A percentile compares a stretch with the other conserved stretches of the same genome.
These are phyloP conservation scores for Pachymerium ferrugineum DNA, from an alignment of 2,888 invertebrate genomes.

Conservation along the genomic window DNA sequence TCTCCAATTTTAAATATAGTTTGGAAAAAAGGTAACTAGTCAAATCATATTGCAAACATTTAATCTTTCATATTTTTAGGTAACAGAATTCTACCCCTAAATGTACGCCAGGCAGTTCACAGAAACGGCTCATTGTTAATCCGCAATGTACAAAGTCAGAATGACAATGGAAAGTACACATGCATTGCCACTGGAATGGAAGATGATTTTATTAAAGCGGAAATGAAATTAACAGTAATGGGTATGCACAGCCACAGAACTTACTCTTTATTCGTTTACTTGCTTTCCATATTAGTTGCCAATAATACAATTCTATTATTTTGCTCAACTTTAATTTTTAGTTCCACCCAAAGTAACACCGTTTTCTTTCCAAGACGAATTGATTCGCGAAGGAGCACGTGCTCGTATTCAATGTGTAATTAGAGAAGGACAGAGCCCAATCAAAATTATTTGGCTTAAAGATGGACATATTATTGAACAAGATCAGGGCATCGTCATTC, in stretches of 20 bases:
- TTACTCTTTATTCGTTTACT: background rate
- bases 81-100: background rate
- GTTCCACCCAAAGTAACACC: slow-evolving; percentile 6
- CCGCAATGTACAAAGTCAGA: background rate
- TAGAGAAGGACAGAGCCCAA: slow-evolving; percentile 43
- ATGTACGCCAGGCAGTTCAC: background rate
- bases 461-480: slow-evolving; percentile 43
- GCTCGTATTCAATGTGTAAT: slow-evolving; percentile 29
- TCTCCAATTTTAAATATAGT: background rate
- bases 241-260: background rate
- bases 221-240: background rate
- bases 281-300: background rate
- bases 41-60: no score
- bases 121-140: background rate
- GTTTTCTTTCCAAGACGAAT: slow-evolving; percentile 10
- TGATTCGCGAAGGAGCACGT: background rate
- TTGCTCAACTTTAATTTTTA: background rate
- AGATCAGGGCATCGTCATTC: slow-evolving; percentile 20
- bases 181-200: background rate
- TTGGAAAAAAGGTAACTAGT: slow-evolving; percentile 14
- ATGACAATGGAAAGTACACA: background rate
- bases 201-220: background rate
- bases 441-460: slow-evolving; percentile 45
- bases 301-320: no score
- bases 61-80: no score